Evolutionary conservation across 1,140 invertebrate species (phyloP), one percentile per base, ranked within the genome.

Genomic region (Heliconius nattereri): DNA sequence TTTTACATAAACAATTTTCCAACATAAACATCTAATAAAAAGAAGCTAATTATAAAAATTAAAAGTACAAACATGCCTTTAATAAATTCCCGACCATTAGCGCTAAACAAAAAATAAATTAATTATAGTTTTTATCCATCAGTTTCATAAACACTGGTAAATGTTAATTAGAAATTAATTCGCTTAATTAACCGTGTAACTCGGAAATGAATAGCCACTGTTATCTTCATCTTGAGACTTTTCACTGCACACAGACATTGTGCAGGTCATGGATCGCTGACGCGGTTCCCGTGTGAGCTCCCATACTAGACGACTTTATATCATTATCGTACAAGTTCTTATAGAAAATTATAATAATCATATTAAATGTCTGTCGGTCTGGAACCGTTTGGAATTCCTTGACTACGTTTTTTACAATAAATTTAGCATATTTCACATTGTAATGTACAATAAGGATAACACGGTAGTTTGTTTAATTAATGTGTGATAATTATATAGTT

Each of bases 221-320:
- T 71, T 71, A 72, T 71, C 45, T 40, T 26, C 45, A 73, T 78
- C 60, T 81, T 78, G 73, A 66, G 76, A 78, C 70, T 75, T 78
- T 73, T 73, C 45, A 81, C 76, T 78, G 71, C 76, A 72, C 32
- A 60, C 16, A 73, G 60, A 78, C 76, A 40, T 81, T 83, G 81
- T 83, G 75, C 49, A 76, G 75, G 86, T 84, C 79, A 86, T 75
- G 86, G 78, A 84, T 45, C 80, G 40, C 79, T 35, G 32, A 35
- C 49, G 74, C 75, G 75, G 52, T 87, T 87, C 86, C 86, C 86
- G 85, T 87, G 86, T 85, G 86, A 87, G 85, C 73, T 66, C 9
- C 26, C 13, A 37, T 77, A 76, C 78, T 76, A 81, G 82, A 82
- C 77, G 75, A 40, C 81, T 71, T 40, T 75, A 78, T 49, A 37